Evolutionary conservation across 2,113 vertebrate genomes (phyloP).

Genomic region (Eleginops maclovinus): DNA sequence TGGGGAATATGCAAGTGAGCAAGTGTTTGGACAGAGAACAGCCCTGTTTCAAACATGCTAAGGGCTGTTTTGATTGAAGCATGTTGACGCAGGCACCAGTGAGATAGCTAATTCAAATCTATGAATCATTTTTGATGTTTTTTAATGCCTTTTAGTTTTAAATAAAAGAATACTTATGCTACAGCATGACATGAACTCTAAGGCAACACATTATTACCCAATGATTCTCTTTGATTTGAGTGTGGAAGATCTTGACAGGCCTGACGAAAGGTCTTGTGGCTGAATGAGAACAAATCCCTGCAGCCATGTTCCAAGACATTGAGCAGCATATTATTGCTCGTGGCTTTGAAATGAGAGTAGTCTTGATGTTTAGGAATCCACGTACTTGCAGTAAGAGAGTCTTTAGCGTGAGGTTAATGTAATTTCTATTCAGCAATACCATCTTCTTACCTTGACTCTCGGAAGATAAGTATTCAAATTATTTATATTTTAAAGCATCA

Average conservation of each 20-base stretch:
- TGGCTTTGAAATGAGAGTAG: slow-evolving; percentile 2
- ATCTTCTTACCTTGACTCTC: neutral
- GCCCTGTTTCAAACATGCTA: neutral
- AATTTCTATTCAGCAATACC: neutral
- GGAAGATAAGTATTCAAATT: slow-evolving; percentile 1
- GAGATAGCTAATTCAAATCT: neutral
- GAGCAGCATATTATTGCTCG: no score
- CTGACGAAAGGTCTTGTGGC: neutral
- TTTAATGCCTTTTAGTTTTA: neutral
- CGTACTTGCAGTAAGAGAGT: neutral
- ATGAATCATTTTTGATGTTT: neutral
- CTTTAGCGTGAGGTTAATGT: neutral
- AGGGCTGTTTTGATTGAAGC: neutral
- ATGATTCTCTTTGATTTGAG: neutral
- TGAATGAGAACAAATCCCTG: neutral
- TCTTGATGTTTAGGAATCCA: neutral
- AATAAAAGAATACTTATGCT: neutral
- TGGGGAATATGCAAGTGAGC: neutral
- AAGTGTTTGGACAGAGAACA: no score
- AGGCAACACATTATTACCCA: neutral
- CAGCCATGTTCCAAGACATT: neutral
- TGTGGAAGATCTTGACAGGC: slow-evolving; percentile 9
- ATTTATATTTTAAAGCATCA: slow-evolving; percentile 7
- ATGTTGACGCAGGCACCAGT: neutral
- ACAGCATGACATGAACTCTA: neutral